Percentiles rank a stretch among this genome's conserved stretches.
phyloP scores from a whole-genome alignment of 1,140 invertebrate species.

The Nylanderia fulva region DNA sequence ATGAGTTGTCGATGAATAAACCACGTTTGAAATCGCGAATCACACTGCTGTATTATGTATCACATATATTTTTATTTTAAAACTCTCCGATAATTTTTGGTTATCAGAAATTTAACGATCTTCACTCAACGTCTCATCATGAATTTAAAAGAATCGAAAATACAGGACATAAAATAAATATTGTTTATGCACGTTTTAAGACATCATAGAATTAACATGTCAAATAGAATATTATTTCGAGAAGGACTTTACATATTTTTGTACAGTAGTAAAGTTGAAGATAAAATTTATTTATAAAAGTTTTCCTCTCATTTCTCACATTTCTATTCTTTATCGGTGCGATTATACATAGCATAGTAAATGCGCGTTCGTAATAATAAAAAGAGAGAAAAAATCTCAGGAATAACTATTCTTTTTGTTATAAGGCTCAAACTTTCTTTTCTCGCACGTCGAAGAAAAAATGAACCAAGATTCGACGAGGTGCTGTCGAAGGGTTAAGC shows the following conservation, averaged over 20 bases:
- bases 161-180: not conserved
- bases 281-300: not conserved
- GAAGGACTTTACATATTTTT: not conserved
- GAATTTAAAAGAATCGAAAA: not conserved
- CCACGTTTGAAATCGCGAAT: not conserved
- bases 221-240: not conserved
- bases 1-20: not conserved
- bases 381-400: constrained; percentile 1
- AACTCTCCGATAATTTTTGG: not conserved
- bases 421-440: constrained; percentile 41
- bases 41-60: not conserved
- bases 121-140: not conserved
- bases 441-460: constrained; percentile 32
- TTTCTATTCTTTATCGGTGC: not conserved
- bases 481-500: constrained; percentile 48
- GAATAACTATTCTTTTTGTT: constrained; percentile 3
- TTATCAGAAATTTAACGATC: not conserved
- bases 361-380: constrained; percentile 1
- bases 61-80: not conserved
- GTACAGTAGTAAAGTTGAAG: not conserved
- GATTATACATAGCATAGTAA: not conserved
- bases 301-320: not conserved
- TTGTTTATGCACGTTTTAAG: not conserved
- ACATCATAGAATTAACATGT: not conserved
- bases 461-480: constrained; percentile 41